These are phyloP conservation scores for Tridacna crocea DNA, from an alignment of 2,888 invertebrate genomes.

Conservation along the genomic window DNA sequence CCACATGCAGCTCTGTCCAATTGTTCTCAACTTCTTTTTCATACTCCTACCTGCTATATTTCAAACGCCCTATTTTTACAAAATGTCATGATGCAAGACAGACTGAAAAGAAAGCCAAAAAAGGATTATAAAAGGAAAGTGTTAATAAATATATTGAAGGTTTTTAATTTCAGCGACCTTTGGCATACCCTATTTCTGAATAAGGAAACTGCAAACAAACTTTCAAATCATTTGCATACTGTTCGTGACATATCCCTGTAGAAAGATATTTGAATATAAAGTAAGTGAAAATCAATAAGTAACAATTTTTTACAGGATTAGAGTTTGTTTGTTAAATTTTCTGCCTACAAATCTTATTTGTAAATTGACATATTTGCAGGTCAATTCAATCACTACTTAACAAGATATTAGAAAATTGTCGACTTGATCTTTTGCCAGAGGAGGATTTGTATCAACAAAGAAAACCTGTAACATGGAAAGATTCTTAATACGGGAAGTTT, in stretches of 20 bases:
- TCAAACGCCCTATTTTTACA: too few relatives aligned
- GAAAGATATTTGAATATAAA: slow-evolving; percentile 15
- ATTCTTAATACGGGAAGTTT: too few relatives aligned
- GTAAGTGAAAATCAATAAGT: slow-evolving; percentile 25
- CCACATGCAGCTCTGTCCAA: too few relatives aligned
- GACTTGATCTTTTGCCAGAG: not conserved
- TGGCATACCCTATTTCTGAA: slow-evolving; percentile 4
- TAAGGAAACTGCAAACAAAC: slow-evolving; percentile 21
- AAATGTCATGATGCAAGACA: too few relatives aligned
- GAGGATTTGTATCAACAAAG: too few relatives aligned
- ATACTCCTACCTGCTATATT: too few relatives aligned
- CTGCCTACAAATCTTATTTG: slow-evolving; percentile 19
- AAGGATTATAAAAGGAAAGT: too few relatives aligned
- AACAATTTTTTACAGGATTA: slow-evolving; percentile 13
- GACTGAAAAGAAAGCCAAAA: too few relatives aligned
- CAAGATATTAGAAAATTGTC: not conserved
- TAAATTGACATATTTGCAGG: slow-evolving; percentile 16
- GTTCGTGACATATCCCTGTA: slow-evolving; percentile 26
- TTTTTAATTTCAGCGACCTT: slow-evolving; percentile 17
- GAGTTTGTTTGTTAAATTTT: slow-evolving; percentile 25
- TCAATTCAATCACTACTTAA: slow-evolving; percentile 5
- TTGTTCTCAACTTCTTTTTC: too few relatives aligned
- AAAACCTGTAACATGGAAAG: too few relatives aligned
- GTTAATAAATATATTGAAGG: slow-evolving; percentile 4
- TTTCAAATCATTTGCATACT: slow-evolving; percentile 19